phyloP scores from a whole-genome alignment of 2,113 vertebrate species.

The Pelvicachromis taeniatus region DNA sequence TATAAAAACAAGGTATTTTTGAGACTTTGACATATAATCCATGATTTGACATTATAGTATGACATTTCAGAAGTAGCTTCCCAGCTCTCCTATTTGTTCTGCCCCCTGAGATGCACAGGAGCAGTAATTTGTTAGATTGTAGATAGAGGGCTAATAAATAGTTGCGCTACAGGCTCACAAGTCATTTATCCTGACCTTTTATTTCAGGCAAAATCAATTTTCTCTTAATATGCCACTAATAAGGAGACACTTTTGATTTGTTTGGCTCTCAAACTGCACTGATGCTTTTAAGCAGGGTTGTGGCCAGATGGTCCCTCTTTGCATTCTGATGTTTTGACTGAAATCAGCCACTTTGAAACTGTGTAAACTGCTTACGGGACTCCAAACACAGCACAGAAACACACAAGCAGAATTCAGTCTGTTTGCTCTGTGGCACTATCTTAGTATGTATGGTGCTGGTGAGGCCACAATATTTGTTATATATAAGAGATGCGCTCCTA shows the following conservation, averaged over 20 bases:
- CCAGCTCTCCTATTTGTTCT: conserved; percentile 56
- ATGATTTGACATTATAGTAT: conserved; percentile 72
- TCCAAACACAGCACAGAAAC: not conserved
- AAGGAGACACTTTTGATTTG: conserved; percentile 63
- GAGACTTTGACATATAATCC: conserved; percentile 61
- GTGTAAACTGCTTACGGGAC: not conserved
- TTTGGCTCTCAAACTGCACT: conserved; percentile 41
- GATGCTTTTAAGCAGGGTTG: conserved; percentile 18
- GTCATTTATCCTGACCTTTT: conserved; percentile 77
- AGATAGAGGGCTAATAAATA: conserved; percentile 66
- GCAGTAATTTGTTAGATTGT: conserved; percentile 66
- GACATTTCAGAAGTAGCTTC: conserved; percentile 66
- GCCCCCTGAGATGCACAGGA: conserved; percentile 35
- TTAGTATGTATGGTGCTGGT: not conserved
- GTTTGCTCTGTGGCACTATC: not conserved
- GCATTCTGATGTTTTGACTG: conserved; percentile 29
- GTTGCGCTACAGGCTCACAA: conserved; percentile 52
- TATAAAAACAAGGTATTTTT: conserved; percentile 28
- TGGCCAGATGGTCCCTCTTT: not conserved
- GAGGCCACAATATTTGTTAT: not conserved
- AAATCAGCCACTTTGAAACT: conserved; percentile 36
- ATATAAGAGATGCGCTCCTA: not conserved
- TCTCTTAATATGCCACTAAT: conserved; percentile 68
- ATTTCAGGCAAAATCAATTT: conserved; percentile 72
- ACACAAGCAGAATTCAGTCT: not conserved